Evolutionary conservation across 2,888 invertebrate genomes (phyloP).

Genomic region (Diogma glabrata): DNA sequence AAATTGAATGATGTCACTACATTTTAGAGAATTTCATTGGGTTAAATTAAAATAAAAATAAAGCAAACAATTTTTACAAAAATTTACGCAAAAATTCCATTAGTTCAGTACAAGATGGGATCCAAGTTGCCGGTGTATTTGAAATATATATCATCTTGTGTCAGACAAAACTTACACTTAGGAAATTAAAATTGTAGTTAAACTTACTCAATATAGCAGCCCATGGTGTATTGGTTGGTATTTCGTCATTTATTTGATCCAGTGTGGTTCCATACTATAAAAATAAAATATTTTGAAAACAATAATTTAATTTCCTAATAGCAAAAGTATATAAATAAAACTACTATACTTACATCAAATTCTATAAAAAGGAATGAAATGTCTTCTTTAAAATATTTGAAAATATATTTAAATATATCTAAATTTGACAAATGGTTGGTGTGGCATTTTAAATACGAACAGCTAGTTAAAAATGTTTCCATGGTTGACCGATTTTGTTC

Average conservation of each 20-base stretch:
- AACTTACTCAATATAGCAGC: not conserved
- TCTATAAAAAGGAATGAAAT: not conserved
- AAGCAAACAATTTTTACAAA: too few species aligned
- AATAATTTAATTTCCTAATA: not conserved
- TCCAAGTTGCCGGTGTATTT: too few species aligned
- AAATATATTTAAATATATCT: not conserved
- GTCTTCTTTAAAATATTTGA: not conserved
- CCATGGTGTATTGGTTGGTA: not conserved
- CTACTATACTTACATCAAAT: conserved; percentile 5
- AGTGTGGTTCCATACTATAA: not conserved
- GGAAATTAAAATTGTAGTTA: not conserved
- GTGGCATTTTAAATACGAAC: not conserved
- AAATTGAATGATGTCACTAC: too few species aligned
- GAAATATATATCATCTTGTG: too few species aligned
- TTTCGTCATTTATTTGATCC: not conserved
- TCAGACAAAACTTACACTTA: too few species aligned
- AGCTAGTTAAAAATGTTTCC: not conserved
- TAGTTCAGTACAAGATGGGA: too few species aligned
- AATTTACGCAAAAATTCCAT: too few species aligned
- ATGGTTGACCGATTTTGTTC: not conserved
- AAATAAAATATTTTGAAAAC: not conserved
- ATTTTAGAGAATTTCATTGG: too few species aligned
- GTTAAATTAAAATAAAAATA: too few species aligned
- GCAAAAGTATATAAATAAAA: too few species aligned
- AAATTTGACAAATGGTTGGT: not conserved